These are phyloP conservation scores for Reinhardtius hippoglossoides DNA, from an alignment of 2,113 vertebrate genomes.

Conservation along the genomic window DNA sequence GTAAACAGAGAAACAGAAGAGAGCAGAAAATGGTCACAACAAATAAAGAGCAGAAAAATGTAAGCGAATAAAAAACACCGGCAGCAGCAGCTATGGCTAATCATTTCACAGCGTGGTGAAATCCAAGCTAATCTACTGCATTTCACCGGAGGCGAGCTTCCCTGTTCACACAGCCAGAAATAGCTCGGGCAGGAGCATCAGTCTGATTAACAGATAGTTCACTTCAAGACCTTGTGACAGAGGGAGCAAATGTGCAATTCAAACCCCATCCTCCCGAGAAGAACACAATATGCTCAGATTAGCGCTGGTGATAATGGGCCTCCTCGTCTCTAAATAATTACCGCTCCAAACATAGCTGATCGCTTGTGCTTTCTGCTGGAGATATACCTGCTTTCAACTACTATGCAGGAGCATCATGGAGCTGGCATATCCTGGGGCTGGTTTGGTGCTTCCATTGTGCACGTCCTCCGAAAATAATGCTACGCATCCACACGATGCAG, in stretches of 20 bases:
- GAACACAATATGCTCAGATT: conserved; percentile 22
- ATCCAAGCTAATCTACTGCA: conserved; percentile 42
- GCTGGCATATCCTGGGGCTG: too few relatives aligned
- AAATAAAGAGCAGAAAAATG: neutral
- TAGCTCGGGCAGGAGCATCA: conserved; percentile 44
- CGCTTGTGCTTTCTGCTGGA: neutral
- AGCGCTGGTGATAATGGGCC: conserved; percentile 11
- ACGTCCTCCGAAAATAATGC: too few relatives aligned
- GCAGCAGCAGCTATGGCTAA: neutral
- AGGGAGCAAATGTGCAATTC: conserved; percentile 20
- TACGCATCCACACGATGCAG: too few relatives aligned
- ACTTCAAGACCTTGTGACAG: conserved; percentile 52
- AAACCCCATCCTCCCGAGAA: conserved; percentile 26
- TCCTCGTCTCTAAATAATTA: conserved; percentile 11
- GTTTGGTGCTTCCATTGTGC: too few relatives aligned
- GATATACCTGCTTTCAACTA: neutral
- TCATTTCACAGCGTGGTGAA: conserved; percentile 12
- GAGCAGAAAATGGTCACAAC: neutral
- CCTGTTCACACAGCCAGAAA: conserved; percentile 41
- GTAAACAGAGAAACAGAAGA: neutral
- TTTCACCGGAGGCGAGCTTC: conserved; percentile 38
- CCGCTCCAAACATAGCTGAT: neutral
- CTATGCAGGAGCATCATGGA: too few relatives aligned
- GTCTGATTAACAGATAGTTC: conserved; percentile 63
- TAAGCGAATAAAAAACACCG: neutral